phyloP scores from a whole-genome alignment of 2,797 vertebrate genomes.

The Clarias laeviceps region DNA sequence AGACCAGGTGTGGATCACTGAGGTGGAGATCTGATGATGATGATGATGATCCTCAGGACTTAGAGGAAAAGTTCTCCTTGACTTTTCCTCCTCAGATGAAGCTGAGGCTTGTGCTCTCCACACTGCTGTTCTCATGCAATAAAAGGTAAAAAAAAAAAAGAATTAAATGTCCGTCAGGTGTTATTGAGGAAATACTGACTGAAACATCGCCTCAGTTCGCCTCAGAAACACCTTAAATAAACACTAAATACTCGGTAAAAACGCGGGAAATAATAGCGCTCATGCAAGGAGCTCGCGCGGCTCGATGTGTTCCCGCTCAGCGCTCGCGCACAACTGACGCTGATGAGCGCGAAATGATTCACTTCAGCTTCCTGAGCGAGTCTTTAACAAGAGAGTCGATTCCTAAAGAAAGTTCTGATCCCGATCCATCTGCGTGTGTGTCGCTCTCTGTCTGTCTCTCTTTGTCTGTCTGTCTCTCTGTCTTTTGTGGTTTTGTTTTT shows the following conservation, averaged over 20 bases:
- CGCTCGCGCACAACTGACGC: constrained; percentile 16
- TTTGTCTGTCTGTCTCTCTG: no score
- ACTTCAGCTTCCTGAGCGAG: neutral
- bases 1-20: no score
- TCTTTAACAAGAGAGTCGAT: constrained; percentile 3
- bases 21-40: constrained; percentile 1
- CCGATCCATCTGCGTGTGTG: no score
- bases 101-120: neutral
- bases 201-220: neutral
- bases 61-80: constrained; percentile 5
- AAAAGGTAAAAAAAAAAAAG: neutral
- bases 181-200: neutral
- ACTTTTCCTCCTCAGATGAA: constrained; percentile 7
- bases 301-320: neutral
- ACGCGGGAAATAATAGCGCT: neutral
- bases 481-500: neutral
- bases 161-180: constrained; percentile 6
- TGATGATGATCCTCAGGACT: neutral
- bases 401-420: neutral
- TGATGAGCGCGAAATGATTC: neutral
- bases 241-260: neutral
- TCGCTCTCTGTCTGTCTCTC: neutral
- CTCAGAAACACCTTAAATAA: neutral
- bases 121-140: neutral
- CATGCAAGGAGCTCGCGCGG: neutral